Conservation (phyloP, 1,140 invertebrate species). For the Apis cerana region DNA sequence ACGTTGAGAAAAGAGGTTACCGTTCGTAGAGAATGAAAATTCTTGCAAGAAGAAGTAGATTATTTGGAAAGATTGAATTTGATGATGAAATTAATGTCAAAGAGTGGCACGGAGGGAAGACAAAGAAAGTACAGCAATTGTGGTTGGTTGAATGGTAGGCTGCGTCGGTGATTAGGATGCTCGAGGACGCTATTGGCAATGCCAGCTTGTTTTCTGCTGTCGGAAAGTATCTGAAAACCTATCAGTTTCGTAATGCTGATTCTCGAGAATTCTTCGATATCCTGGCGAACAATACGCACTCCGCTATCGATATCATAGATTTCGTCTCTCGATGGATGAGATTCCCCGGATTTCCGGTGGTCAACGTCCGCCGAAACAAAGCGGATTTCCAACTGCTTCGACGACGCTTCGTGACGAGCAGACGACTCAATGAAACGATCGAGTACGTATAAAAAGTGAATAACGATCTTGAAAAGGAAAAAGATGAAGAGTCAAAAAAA, state of each 20-base stretch:
- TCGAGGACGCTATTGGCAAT: slow-evolving; percentile 89
- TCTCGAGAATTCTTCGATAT: slow-evolving; percentile 88
- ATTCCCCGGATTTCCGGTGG: slow-evolving; percentile 93
- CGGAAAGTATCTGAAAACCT: slow-evolving; percentile 85
- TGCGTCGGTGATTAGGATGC: slow-evolving; percentile 91
- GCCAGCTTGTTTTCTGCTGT: slow-evolving; percentile 87
- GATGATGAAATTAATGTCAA: background rate
- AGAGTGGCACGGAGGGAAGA: background rate
- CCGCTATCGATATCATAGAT: slow-evolving; percentile 61
- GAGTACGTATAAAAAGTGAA: slow-evolving; percentile 30
- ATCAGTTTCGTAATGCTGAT: slow-evolving; percentile 87
- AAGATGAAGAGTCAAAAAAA: background rate
- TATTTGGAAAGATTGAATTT: background rate
- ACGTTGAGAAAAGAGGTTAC: slow-evolving; percentile 30
- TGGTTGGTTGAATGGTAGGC: slow-evolving; percentile 82
- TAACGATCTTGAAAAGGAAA: too few relatives aligned
- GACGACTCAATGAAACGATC: slow-evolving; percentile 10
- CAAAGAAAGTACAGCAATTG: background rate
- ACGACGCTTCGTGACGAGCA: slow-evolving; percentile 82
- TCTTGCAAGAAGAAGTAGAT: too few relatives aligned
- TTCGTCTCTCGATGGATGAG: slow-evolving; percentile 94
- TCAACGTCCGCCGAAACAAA: slow-evolving; percentile 81
- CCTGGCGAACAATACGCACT: background rate
- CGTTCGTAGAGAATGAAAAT: too few relatives aligned
- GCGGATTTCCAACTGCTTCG: slow-evolving; percentile 84